phyloP scores from a whole-genome alignment of 2,797 vertebrate species.

The Chiloscyllium punctatum region DNA sequence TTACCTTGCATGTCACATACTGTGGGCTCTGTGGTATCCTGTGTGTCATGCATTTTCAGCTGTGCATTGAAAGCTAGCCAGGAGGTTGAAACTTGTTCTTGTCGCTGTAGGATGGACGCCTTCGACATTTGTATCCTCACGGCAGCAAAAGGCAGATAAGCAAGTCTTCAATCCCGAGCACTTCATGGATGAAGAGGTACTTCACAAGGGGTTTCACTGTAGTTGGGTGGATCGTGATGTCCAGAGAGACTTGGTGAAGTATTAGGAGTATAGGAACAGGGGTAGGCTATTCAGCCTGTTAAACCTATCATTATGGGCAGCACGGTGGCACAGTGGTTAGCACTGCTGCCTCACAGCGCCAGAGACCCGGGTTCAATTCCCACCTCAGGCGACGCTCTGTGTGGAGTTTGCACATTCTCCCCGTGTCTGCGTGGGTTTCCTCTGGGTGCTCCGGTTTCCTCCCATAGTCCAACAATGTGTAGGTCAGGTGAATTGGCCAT shows the following conservation, averaged over 20 bases:
- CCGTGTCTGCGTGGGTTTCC: no score
- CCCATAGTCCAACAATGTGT: no score
- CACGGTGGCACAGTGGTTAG: no score
- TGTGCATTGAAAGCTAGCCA: background rate
- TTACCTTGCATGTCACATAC: background rate
- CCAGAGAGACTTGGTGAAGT: background rate
- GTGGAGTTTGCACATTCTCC: no score
- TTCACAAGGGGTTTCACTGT: background rate
- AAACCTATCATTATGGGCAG: no score
- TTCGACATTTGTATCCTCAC: slow-evolving; percentile 78
- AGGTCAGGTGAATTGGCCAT: no score
- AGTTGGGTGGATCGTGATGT: background rate
- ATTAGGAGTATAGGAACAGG: no score
- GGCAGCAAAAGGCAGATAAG: slow-evolving; percentile 76
- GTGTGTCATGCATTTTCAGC: background rate
- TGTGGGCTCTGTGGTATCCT: background rate
- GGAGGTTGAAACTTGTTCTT: background rate
- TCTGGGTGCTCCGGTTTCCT: no score
- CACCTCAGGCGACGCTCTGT: no score
- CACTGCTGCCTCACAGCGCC: no score
- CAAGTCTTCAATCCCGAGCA: slow-evolving; percentile 70
- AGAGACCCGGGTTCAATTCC: no score
- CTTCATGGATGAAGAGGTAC: slow-evolving; percentile 98
- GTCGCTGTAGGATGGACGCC: slow-evolving; percentile 77
- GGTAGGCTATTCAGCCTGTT: no score